Evolutionary conservation across 2,888 invertebrate species (phyloP).

Genomic region (Coenonympha glycerion): DNA sequence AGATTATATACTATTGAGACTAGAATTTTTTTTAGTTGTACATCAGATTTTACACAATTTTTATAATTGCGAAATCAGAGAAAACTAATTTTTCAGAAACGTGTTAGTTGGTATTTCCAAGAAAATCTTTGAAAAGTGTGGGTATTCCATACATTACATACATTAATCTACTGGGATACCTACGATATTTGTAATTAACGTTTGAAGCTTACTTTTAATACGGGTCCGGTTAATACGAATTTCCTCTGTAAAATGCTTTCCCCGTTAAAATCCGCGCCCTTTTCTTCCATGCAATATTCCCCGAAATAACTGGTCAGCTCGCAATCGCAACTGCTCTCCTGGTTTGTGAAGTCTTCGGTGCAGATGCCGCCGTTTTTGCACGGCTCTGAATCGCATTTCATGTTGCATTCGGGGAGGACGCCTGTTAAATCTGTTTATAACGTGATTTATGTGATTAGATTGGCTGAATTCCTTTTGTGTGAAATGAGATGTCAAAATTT

Average conservation of each 20-base stretch:
- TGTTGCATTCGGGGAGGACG: constrained; percentile 87
- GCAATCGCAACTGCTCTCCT: constrained; percentile 90
- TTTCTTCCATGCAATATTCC: constrained; percentile 90
- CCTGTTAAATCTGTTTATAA: constrained; percentile 79
- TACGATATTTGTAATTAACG: constrained; percentile 1
- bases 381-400: constrained; percentile 91
- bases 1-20: too few relatives aligned
- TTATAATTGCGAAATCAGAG: too few relatives aligned
- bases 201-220: constrained; percentile 61
- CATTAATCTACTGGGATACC: too few relatives aligned
- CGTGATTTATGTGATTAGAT: too few relatives aligned
- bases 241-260: constrained; percentile 88
- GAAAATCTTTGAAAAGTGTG: too few relatives aligned
- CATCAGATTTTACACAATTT: too few relatives aligned
- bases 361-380: constrained; percentile 92
- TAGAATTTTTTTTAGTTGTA: too few relatives aligned
- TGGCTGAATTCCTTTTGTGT: too few relatives aligned
- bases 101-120: too few relatives aligned
- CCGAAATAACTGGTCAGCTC: constrained; percentile 93
- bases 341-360: constrained; percentile 90
- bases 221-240: constrained; percentile 82
- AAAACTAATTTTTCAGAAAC: too few relatives aligned
- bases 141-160: too few relatives aligned
- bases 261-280: constrained; percentile 92
- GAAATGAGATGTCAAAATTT: background rate